Percentiles rank a stretch among this genome's conserved stretches.
These are phyloP conservation scores for Hirundichthys speculiger DNA, from an alignment of 2,113 vertebrate genomes.

Conservation along the genomic window DNA sequence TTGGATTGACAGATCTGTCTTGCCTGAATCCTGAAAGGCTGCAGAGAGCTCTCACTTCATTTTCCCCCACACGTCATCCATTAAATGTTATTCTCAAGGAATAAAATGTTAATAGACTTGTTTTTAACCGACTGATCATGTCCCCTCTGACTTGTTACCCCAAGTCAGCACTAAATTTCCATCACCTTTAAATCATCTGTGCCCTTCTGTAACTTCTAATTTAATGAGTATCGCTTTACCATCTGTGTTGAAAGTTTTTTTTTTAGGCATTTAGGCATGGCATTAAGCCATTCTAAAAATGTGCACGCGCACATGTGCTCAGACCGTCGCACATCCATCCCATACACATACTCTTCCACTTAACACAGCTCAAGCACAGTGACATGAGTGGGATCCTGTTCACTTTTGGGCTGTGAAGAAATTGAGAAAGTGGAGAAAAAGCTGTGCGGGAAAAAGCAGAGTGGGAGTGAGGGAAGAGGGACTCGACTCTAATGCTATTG, in stretches of 20 bases:
- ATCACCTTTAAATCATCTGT: constrained; percentile 11
- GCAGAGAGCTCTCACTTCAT: neutral
- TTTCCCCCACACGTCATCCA: neutral
- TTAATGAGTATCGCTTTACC: constrained; percentile 23
- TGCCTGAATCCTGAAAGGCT: too few species aligned
- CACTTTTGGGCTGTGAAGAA: constrained; percentile 48
- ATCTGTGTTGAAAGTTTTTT: constrained; percentile 32
- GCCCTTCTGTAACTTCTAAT: constrained; percentile 15
- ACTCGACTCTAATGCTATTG: constrained; percentile 71
- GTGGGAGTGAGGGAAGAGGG: constrained; percentile 69
- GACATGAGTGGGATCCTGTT: constrained; percentile 61
- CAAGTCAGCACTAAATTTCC: constrained; percentile 9
- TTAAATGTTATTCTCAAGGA: constrained; percentile 6
- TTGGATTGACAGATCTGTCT: too few species aligned
- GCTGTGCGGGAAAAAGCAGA: constrained; percentile 47
- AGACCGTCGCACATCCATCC: constrained; percentile 6
- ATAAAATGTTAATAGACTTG: constrained; percentile 17
- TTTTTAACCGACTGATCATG: constrained; percentile 17
- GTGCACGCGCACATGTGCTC: neutral
- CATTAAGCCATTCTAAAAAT: constrained; percentile 25
- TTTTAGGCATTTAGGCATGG: constrained; percentile 18
- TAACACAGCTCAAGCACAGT: constrained; percentile 56
- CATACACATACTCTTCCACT: constrained; percentile 43
- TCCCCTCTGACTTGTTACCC: constrained; percentile 18
- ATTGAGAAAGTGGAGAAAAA: constrained; percentile 54